Conservation (phyloP, 1,140 invertebrate genomes). For the Sinonovacula constricta region DNA sequence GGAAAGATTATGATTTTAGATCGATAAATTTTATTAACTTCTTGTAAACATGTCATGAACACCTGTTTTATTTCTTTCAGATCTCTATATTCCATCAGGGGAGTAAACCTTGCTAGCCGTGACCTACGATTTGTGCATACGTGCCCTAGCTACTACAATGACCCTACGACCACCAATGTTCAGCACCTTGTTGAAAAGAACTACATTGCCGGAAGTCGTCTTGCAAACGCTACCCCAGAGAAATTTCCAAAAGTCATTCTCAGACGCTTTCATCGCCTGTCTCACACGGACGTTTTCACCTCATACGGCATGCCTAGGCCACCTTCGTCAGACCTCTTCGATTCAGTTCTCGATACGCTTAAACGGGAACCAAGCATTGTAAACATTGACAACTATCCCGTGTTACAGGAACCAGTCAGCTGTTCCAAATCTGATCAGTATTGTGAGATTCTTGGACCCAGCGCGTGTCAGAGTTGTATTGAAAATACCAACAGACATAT, state of each 20-base stretch:
- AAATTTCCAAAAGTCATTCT: slow-evolving; percentile 39
- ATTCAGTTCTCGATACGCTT: slow-evolving; percentile 19
- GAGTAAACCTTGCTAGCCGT: slow-evolving; percentile 24
- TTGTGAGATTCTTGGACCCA: slow-evolving; percentile 63
- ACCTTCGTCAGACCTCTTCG: slow-evolving; percentile 13
- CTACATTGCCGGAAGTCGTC: slow-evolving; percentile 27
- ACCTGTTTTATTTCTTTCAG: slow-evolving; percentile 20
- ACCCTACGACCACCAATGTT: neutral
- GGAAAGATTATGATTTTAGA: neutral
- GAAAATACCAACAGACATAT: slow-evolving; percentile 60
- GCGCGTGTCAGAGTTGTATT: slow-evolving; percentile 58
- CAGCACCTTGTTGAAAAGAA: slow-evolving; percentile 43
- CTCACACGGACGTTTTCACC: neutral
- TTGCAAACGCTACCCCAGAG: slow-evolving; percentile 28
- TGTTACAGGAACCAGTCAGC: slow-evolving; percentile 29
- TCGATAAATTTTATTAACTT: neutral
- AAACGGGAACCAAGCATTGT: slow-evolving; percentile 43
- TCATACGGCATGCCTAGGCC: slow-evolving; percentile 43
- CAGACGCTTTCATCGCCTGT: slow-evolving; percentile 16
- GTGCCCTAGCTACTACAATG: neutral
- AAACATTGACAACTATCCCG: slow-evolving; percentile 27
- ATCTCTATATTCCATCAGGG: slow-evolving; percentile 22
- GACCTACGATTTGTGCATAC: slow-evolving; percentile 15
- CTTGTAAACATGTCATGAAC: neutral
- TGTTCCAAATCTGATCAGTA: slow-evolving; percentile 47